phyloP scores from a whole-genome alignment of 2,888 invertebrate species.

The Acrocyrtus sp. region DNA sequence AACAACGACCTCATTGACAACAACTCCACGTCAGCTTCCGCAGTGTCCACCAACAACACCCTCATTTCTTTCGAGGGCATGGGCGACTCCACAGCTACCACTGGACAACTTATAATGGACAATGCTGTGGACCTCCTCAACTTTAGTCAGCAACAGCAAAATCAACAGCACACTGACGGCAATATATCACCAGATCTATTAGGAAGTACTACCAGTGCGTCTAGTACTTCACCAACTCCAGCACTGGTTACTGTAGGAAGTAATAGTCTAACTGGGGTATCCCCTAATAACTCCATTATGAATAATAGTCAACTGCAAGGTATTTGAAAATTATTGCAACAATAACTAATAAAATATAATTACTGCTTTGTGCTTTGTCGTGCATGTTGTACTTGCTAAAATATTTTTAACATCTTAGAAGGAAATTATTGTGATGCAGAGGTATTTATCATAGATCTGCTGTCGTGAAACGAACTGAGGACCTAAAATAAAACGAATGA shows the following conservation, averaged over 20 bases:
- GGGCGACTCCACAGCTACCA: neutral
- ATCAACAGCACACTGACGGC: conserved; percentile 26
- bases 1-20: conserved; percentile 23
- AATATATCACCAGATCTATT: conserved; percentile 31
- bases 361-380: neutral
- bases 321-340: conserved; percentile 3
- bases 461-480: conserved; percentile 43
- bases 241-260: conserved; percentile 6
- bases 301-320: conserved; percentile 57
- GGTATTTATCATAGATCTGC: conserved; percentile 53
- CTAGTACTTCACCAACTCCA: conserved; percentile 11
- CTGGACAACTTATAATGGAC: conserved; percentile 8
- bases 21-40: conserved; percentile 11
- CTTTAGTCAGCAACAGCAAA: conserved; percentile 33
- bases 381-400: neutral
- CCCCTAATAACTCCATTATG: conserved; percentile 48
- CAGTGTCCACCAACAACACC: conserved; percentile 11
- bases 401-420: conserved; percentile 6
- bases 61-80: conserved; percentile 55
- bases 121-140: conserved; percentile 35
- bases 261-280: conserved; percentile 16
- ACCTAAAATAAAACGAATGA: no score
- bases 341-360: neutral
- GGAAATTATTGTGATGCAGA: conserved; percentile 22
- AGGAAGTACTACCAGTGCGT: conserved; percentile 5